Base-by-base conservation (phyloP, 1,140 invertebrate genomes). In the Drosophila lowei region DNA sequence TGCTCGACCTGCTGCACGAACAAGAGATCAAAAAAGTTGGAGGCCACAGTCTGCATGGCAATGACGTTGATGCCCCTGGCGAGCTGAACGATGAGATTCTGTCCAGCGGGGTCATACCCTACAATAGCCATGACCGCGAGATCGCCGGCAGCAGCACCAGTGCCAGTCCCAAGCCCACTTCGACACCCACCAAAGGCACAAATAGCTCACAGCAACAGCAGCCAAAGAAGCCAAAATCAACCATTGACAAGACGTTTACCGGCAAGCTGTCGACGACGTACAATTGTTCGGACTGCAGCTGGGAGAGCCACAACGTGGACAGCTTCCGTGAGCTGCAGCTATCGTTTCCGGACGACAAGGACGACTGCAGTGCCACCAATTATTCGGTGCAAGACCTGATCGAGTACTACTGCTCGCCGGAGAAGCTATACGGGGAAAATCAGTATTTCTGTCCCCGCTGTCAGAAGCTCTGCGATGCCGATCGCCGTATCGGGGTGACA, bases 371-470 rank as follows among this genome's bases (percentile, higher is more conserved):
- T 9, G 92, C 64, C 92, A 92, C 53, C 74, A 93, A 58, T 46
- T 93, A 94, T 53, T 94, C 93, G 8, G 94, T 96, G 6, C 94
- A 96, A 79, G 93, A 94, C 60, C 92, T 97, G 0, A 92, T 97
- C 4, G 94, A 96, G 46, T 95, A 94, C 79, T 97, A 96, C 89
- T 93, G 96, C 53, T 93, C 94, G 7, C 93, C 95, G 1, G 97
- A 98, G 80, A 94, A 94, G 50, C 90, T 98, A 5, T 93, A 93
- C n/a, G 96, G 95, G 0, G 96, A 97, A 49, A 97, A 97, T 89
- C 94, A 95, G 74, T 97, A 97, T 89, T 93, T 94, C 63, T 98
- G 97, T 92, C 94, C 95, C 67, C 94, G 94, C 25, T 98, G 97
- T 90, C 93, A 93, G 8, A 93, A 93, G 11, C 92, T 97, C 1